These are phyloP conservation scores for Cottoperca gobio DNA, from an alignment of 2,797 vertebrate species.

Conservation along the genomic window DNA sequence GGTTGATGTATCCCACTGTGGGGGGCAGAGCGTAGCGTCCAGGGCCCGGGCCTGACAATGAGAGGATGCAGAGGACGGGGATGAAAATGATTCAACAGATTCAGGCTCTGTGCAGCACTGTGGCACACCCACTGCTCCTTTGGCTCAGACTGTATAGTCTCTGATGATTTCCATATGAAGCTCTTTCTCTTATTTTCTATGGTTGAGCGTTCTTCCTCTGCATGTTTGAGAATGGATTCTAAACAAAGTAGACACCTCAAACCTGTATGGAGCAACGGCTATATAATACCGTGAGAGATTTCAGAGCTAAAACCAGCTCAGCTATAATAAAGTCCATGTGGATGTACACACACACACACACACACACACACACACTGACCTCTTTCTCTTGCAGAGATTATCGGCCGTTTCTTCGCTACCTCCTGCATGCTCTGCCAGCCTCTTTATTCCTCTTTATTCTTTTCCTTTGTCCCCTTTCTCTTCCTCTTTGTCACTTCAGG, in stretches of 20 bases:
- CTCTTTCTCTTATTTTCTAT: slow-evolving; percentile 73
- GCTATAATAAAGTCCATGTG: slow-evolving; percentile 65
- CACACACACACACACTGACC: slow-evolving; percentile 73
- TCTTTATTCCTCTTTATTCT: slow-evolving; percentile 18
- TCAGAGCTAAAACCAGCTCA: slow-evolving; percentile 36
- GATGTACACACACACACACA: slow-evolving; percentile 20
- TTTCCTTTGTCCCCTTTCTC: slow-evolving; percentile 12
- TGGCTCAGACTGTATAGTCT: slow-evolving; percentile 44
- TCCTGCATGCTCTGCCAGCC: slow-evolving; percentile 75
- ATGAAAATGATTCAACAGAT: slow-evolving; percentile 67
- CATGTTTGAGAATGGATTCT: slow-evolving; percentile 67
- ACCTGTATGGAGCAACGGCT: slow-evolving; percentile 48
- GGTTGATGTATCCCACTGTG: slow-evolving; percentile 88
- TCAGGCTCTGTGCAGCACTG: slow-evolving; percentile 20
- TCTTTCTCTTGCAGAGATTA: slow-evolving; percentile 84
- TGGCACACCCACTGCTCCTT: slow-evolving; percentile 44
- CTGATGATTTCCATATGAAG: slow-evolving; percentile 76
- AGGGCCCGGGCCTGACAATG: slow-evolving; percentile 86
- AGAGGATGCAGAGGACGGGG: slow-evolving; percentile 19
- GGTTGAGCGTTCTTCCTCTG: slow-evolving; percentile 65
- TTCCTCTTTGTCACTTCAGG: slow-evolving; percentile 51
- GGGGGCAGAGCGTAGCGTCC: slow-evolving; percentile 88
- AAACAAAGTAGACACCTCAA: slow-evolving; percentile 64
- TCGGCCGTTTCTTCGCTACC: slow-evolving; percentile 78
- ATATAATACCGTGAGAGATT: slow-evolving; percentile 45